Conservation (phyloP, 2,888 invertebrate genomes). For the Euspilapteryx auroguttella region DNA sequence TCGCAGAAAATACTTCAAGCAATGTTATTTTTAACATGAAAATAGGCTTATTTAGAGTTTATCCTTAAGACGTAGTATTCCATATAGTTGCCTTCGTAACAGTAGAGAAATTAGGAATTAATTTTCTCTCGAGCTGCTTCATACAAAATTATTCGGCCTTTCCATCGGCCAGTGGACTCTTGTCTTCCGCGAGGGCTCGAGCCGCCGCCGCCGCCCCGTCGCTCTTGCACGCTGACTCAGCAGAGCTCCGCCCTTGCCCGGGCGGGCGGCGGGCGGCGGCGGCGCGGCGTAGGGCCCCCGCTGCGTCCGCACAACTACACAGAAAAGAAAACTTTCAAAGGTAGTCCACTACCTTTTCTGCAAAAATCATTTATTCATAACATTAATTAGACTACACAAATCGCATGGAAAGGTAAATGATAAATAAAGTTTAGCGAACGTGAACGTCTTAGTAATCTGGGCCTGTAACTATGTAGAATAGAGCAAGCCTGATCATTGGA, state of each 20-base stretch:
- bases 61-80: constrained; percentile 57
- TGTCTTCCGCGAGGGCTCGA: constrained; percentile 16
- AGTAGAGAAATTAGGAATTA: constrained; percentile 53
- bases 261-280: background rate
- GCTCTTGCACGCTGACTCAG: constrained; percentile 20
- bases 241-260: constrained; percentile 30
- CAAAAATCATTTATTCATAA: no score
- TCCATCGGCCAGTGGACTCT: constrained; percentile 16
- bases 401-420: no score
- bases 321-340: no score
- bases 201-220: constrained; percentile 10
- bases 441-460: no score
- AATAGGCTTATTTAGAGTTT: constrained; percentile 55
- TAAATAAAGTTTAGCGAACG: no score
- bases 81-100: constrained; percentile 60
- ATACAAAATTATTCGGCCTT: background rate
- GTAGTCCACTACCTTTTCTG: no score
- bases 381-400: no score
- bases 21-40: constrained; percentile 59
- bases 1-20: no score
- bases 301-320: no score
- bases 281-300: background rate
- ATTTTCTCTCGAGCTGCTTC: constrained; percentile 39
- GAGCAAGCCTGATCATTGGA: no score
- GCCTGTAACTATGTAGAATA: no score